Evolutionary conservation across 2,113 vertebrate species (phyloP).

Genomic region (Oplegnathus fasciatus): DNA sequence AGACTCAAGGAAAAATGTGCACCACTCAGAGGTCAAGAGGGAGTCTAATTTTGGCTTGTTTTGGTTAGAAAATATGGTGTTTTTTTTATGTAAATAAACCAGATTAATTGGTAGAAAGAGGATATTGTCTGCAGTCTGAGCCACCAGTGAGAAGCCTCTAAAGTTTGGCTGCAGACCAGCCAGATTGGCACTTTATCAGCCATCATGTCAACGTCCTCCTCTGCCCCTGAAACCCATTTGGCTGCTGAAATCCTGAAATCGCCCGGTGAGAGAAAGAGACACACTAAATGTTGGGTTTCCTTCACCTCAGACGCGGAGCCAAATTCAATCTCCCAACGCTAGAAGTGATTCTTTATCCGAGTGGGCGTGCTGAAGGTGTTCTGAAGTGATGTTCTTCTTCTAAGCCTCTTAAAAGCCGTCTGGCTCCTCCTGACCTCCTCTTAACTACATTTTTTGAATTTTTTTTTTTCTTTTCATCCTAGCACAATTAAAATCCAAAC

Average conservation of each 20-base stretch:
- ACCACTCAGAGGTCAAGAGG: background rate
- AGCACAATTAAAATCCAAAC: slow-evolving; percentile 15
- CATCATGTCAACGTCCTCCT: background rate
- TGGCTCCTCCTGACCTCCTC: slow-evolving; percentile 61
- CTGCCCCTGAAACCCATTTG: background rate
- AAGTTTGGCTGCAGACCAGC: slow-evolving; percentile 30
- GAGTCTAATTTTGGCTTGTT: background rate
- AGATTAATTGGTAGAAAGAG: background rate
- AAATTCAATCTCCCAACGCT: slow-evolving; percentile 16
- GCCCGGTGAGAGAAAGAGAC: background rate
- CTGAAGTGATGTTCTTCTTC: slow-evolving; percentile 48
- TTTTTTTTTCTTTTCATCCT: slow-evolving; percentile 22
- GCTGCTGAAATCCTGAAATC: slow-evolving; percentile 22
- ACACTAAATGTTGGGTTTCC: background rate
- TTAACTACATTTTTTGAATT: background rate
- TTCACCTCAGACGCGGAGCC: background rate
- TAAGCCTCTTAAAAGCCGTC: slow-evolving; percentile 68
- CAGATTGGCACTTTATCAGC: background rate
- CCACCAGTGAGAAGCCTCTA: slow-evolving; percentile 16
- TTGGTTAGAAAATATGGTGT: background rate
- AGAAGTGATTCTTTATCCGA: slow-evolving; percentile 29
- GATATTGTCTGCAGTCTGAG: background rate
- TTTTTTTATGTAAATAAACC: background rate
- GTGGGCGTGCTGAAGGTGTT: slow-evolving; percentile 58
- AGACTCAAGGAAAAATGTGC: background rate